Evolutionary conservation across 2,797 vertebrate genomes (phyloP).

Genomic region (Danio jaintianensis): DNA sequence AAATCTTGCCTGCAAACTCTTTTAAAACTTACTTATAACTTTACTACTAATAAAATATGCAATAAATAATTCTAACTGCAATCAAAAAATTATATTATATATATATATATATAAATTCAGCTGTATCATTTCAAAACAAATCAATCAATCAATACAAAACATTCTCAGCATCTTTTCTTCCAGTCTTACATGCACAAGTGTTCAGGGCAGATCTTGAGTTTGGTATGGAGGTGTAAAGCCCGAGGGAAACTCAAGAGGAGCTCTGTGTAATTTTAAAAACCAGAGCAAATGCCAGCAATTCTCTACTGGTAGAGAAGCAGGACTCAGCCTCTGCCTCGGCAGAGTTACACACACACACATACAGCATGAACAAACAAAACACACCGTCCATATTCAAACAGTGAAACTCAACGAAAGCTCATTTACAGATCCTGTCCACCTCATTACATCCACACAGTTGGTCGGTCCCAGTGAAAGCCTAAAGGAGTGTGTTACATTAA

Average conservation of each 20-base stretch:
- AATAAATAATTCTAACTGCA: no score
- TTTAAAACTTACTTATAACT: no score
- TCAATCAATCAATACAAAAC: not conserved
- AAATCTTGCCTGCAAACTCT: no score
- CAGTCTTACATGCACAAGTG: not conserved
- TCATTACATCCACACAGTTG: slow-evolving; percentile 23
- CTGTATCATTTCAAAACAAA: no score
- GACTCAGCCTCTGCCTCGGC: slow-evolving; percentile 11
- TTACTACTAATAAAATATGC: no score
- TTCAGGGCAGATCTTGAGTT: slow-evolving; percentile 63
- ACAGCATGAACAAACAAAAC: slow-evolving; percentile 10
- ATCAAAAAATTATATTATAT: no score
- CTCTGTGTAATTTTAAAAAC: slow-evolving; percentile 51
- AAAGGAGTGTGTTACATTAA: slow-evolving; percentile 32
- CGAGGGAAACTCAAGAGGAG: slow-evolving; percentile 66
- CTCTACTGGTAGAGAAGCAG: not conserved
- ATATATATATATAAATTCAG: no score
- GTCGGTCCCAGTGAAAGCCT: slow-evolving; percentile 28
- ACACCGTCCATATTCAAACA: not conserved
- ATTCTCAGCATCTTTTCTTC: not conserved
- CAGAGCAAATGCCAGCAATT: slow-evolving; percentile 7
- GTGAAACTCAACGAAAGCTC: slow-evolving; percentile 14
- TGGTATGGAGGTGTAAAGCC: slow-evolving; percentile 54
- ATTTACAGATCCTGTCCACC: slow-evolving; percentile 39
- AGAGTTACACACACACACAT: slow-evolving; percentile 23